Evolutionary conservation across 2,888 invertebrate genomes (phyloP).

Genomic region (Eremobia ochroleuca): DNA sequence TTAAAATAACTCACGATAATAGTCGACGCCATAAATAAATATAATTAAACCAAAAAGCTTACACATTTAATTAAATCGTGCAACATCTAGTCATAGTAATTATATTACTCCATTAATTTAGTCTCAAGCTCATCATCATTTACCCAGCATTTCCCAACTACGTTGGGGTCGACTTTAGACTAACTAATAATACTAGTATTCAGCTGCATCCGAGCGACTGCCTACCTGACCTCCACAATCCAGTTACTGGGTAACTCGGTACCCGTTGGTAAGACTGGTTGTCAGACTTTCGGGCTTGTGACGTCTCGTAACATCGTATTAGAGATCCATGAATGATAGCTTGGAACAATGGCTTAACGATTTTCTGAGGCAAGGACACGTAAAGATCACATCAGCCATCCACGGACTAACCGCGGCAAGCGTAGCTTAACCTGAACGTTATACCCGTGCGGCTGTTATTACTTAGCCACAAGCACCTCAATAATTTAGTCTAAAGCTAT

Average conservation of each 20-base stretch:
- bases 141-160: neutral
- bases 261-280: neutral
- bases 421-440: too few relatives aligned
- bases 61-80: slow-evolving; percentile 39
- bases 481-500: slow-evolving; percentile 27
- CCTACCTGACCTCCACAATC: neutral
- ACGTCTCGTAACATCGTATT: neutral
- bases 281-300: neutral
- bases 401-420: neutral
- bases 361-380: neutral
- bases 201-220: neutral
- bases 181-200: neutral
- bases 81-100: slow-evolving; percentile 1
- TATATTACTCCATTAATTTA: neutral
- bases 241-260: neutral
- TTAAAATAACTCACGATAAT: slow-evolving; percentile 49
- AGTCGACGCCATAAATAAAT: slow-evolving; percentile 43
- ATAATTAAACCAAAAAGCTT: slow-evolving; percentile 44
- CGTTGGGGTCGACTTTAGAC: neutral
- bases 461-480: neutral
- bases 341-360: neutral
- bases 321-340: neutral
- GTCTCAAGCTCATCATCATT: neutral
- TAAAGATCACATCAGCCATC: neutral
- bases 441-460: neutral